Evolutionary conservation across 2,888 invertebrate species (phyloP).

Genomic region (Ophraella communa): DNA sequence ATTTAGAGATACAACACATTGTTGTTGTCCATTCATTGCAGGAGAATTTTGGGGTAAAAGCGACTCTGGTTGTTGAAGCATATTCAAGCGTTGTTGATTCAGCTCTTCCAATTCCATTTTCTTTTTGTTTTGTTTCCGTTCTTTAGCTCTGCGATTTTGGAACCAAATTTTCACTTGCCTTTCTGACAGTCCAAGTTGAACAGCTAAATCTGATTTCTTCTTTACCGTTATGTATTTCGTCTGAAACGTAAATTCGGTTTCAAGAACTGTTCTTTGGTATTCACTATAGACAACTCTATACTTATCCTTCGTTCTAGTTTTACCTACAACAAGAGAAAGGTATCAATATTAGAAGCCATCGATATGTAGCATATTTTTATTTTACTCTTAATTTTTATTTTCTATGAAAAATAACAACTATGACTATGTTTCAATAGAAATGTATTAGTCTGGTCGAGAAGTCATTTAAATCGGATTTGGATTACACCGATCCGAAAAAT

Average conservation of each 20-base stretch:
- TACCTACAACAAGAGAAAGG: slow-evolving; percentile 71
- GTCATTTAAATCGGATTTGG: no score
- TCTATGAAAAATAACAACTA: no score
- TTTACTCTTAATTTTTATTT: no score
- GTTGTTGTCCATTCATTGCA: no score
- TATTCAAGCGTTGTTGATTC: slow-evolving; percentile 58
- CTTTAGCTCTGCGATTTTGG: slow-evolving; percentile 93
- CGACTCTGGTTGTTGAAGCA: slow-evolving; percentile 60
- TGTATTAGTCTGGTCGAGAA: no score
- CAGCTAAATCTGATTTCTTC: slow-evolving; percentile 91
- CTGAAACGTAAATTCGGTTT: slow-evolving; percentile 63
- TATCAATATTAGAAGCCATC: no score
- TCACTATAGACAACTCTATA: slow-evolving; percentile 99
- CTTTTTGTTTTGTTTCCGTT: slow-evolving; percentile 88
- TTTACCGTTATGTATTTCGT: slow-evolving; percentile 95
- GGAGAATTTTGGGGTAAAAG: no score
- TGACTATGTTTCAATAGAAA: no score
- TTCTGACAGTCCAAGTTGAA: slow-evolving; percentile 84
- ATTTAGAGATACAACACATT: slow-evolving; percentile 30
- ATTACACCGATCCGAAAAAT: no score
- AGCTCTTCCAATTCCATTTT: slow-evolving; percentile 62
- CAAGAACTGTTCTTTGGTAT: slow-evolving; percentile 79
- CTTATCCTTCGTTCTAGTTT: slow-evolving; percentile 98
- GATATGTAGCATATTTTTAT: no score
- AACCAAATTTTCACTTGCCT: slow-evolving; percentile 84